A percentile compares a stretch with the other conserved stretches of the same genome.
These are phyloP conservation scores for Dasyurus viverrinus DNA, from an alignment of 2,113 vertebrate species.

Conservation along the genomic window DNA sequence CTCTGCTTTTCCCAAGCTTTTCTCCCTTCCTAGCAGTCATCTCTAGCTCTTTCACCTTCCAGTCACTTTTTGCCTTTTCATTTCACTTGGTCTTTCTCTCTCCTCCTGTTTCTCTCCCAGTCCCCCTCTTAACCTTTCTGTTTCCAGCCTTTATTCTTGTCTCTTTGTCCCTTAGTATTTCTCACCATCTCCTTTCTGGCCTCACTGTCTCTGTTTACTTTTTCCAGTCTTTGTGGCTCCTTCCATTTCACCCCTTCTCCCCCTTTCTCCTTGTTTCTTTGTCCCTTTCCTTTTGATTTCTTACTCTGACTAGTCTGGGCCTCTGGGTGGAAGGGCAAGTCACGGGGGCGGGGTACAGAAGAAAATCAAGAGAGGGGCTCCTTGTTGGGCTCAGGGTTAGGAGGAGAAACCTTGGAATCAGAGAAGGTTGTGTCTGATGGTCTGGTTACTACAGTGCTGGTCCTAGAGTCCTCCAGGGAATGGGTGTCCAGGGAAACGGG, in stretches of 20 bases:
- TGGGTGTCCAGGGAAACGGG: not conserved
- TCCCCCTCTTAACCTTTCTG: not conserved
- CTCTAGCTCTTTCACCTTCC: not conserved
- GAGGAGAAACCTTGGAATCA: not conserved
- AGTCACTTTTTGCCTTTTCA: not conserved
- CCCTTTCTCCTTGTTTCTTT: not conserved
- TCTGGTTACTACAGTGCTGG: not conserved
- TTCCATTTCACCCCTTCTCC: slow-evolving; percentile 31
- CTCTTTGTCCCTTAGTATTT: not conserved
- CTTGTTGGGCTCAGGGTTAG: not conserved
- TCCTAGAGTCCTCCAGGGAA: not conserved
- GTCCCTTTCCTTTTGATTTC: not conserved
- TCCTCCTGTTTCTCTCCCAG: not conserved
- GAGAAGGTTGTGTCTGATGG: not conserved
- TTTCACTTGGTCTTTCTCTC: not conserved
- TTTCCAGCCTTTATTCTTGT: not conserved
- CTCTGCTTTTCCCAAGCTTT: slow-evolving; percentile 13
- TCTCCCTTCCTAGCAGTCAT: not conserved
- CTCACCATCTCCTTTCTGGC: not conserved
- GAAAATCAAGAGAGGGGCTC: not conserved
- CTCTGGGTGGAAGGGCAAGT: not conserved
- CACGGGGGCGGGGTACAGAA: not conserved
- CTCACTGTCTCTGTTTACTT: not conserved
- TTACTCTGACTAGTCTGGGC: not conserved
- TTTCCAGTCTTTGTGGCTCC: slow-evolving; percentile 18